Percentiles rank a stretch among this genome's conserved stretches.
Evolutionary conservation across 2,113 vertebrate genomes (phyloP).

Genomic region (Microcebus murinus): DNA sequence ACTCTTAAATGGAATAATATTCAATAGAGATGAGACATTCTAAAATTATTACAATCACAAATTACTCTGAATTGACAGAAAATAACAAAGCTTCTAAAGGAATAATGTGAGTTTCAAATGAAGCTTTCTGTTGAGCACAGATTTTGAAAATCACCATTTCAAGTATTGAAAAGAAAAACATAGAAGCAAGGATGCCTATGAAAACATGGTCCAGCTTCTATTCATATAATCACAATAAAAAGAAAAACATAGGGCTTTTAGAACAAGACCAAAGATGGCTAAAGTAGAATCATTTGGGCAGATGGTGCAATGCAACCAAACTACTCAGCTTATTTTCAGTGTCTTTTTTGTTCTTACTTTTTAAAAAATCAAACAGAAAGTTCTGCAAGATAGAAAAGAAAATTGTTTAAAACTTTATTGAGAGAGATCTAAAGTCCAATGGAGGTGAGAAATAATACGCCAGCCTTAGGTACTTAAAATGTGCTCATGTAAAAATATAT

Average conservation of each 20-base stretch:
- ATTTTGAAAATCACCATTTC: constrained; percentile 20
- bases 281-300: neutral
- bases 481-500: neutral
- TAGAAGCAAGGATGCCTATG: neutral
- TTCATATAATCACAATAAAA: neutral
- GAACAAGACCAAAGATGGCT: neutral
- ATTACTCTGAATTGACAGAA: neutral
- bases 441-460: neutral
- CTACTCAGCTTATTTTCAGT: neutral
- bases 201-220: neutral
- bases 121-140: neutral
- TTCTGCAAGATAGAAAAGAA: neutral
- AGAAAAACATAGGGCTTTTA: neutral
- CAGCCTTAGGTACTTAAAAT: neutral
- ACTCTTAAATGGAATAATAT: neutral
- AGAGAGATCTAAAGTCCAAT: neutral
- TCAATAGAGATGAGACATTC: neutral
- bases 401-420: neutral
- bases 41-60: neutral
- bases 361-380: neutral
- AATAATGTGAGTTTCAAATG: neutral
- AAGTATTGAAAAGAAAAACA: neutral
- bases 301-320: neutral
- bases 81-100: neutral
- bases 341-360: neutral